Evolutionary conservation across 2,797 vertebrate genomes (phyloP).

Genomic region (Odontamblyopus lacepedii): DNA sequence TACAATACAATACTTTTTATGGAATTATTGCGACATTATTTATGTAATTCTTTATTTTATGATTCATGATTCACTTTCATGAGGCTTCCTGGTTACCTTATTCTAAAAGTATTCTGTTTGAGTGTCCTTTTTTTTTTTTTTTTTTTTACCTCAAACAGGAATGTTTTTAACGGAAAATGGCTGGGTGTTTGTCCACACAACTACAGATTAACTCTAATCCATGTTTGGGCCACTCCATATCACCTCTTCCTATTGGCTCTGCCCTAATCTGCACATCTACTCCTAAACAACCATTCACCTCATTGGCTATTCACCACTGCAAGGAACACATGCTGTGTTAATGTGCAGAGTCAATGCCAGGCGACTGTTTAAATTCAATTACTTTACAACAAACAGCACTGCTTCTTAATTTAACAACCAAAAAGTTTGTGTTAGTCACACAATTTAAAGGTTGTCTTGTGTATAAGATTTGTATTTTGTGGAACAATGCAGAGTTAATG

Average conservation of each 20-base stretch:
- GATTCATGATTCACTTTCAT: background rate
- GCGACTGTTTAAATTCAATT: background rate
- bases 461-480: background rate
- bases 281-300: conserved; percentile 27
- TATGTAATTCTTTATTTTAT: background rate
- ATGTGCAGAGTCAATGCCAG: background rate
- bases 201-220: conserved; percentile 77
- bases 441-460: background rate
- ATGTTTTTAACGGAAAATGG: conserved; percentile 24
- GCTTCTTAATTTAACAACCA: background rate
- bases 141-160: background rate
- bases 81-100: background rate
- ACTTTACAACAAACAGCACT: too few relatives aligned
- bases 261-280: conserved; percentile 59
- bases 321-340: background rate
- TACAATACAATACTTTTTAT: background rate
- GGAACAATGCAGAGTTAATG: conserved; percentile 8
- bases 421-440: background rate
- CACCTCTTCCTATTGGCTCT: conserved; percentile 54
- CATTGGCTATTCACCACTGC: conserved; percentile 46
- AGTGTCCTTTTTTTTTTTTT: background rate
- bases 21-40: too few relatives aligned
- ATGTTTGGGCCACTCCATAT: conserved; percentile 56
- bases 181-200: conserved; percentile 40
- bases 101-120: background rate